Conservation (phyloP, 2,113 vertebrate species). For the Rhinolophus sinicus region DNA sequence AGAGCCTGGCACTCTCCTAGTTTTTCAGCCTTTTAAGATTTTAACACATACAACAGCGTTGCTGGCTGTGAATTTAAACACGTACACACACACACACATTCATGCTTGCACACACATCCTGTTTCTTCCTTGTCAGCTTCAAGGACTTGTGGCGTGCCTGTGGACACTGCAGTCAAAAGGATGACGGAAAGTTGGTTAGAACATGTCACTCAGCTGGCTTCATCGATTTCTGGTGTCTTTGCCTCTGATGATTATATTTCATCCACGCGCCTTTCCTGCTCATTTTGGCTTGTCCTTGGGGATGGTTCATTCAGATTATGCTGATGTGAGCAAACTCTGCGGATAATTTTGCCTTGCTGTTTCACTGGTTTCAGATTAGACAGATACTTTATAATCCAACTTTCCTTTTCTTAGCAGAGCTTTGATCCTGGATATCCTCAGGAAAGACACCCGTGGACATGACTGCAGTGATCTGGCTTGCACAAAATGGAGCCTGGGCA, state of each 20-base stretch:
- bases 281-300: constrained; percentile 8
- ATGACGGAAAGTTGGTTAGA: not conserved
- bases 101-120: not conserved
- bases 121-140: not conserved
- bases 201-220: not conserved
- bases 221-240: not conserved
- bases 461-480: not conserved
- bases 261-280: not conserved
- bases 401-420: not conserved
- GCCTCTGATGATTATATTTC: constrained; percentile 8
- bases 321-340: constrained; percentile 33
- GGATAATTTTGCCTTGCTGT: not conserved
- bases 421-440: not conserved
- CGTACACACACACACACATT: not conserved
- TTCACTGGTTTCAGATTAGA: not conserved
- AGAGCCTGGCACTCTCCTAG: constrained; percentile 18
- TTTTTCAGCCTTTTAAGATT: constrained; percentile 60
- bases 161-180: not conserved
- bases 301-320: constrained; percentile 1
- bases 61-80: not conserved
- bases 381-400: not conserved
- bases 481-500: not conserved
- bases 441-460: not conserved
- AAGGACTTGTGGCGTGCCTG: not conserved
- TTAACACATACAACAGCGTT: not conserved